A percentile compares a stretch with the other conserved stretches of the same genome.
Conservation (phyloP, 2,888 invertebrate species). For the Megamerina dolium region DNA sequence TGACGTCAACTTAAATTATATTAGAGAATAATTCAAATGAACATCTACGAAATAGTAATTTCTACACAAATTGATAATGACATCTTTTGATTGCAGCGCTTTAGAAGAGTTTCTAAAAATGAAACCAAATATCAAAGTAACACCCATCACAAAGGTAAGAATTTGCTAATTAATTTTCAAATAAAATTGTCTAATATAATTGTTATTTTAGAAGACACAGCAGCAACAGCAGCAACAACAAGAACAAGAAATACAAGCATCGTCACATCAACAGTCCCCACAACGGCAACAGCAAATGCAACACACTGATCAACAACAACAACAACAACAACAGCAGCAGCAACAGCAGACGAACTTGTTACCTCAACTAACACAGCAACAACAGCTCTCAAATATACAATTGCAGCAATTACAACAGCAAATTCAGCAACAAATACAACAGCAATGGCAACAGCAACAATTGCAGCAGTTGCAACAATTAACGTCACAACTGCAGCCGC, state of each 20-base stretch:
- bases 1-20: too few species aligned
- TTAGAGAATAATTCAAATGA: too few species aligned
- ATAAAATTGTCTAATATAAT: slow-evolving; percentile 16
- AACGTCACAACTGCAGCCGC: slow-evolving; percentile 24
- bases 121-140: slow-evolving; percentile 47
- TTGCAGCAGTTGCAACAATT: slow-evolving; percentile 24
- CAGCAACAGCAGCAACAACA: slow-evolving; percentile 17
- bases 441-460: slow-evolving; percentile 25
- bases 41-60: too few species aligned
- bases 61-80: too few species aligned
- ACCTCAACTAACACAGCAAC: slow-evolving; percentile 14
- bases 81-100: slow-evolving; percentile 34
- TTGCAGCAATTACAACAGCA: slow-evolving; percentile 13
- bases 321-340: slow-evolving; percentile 21
- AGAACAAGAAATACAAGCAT: slow-evolving; percentile 17
- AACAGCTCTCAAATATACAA: slow-evolving; percentile 23
- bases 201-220: slow-evolving; percentile 12
- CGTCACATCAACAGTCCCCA: slow-evolving; percentile 21
- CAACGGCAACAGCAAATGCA: slow-evolving; percentile 21
- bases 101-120: slow-evolving; percentile 45
- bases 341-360: slow-evolving; percentile 4
- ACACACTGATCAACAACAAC: slow-evolving; percentile 19
- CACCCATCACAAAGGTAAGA: slow-evolving; percentile 30
- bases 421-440: slow-evolving; percentile 21
- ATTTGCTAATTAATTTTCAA: too few species aligned